Conservation (phyloP, 2,888 invertebrate genomes). For the Notodromas monacha region DNA sequence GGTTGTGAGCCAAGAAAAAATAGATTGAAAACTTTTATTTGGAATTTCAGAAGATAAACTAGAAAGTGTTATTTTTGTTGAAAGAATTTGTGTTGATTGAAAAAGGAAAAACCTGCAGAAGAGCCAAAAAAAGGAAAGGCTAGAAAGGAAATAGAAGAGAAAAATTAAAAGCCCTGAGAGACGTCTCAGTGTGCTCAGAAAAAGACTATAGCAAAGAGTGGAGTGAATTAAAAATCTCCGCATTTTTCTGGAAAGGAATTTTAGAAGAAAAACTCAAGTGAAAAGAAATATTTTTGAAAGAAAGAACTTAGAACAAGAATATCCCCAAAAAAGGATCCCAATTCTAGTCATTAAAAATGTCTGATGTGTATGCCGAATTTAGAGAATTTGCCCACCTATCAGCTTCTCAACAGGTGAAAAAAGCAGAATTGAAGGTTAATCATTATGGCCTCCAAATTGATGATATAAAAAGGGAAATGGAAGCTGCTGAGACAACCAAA, state of each 20-base stretch:
- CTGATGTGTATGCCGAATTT: conserved; percentile 4
- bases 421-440: conserved; percentile 2
- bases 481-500: conserved; percentile 4
- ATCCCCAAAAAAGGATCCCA: conserved; percentile 4
- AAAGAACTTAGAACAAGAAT: conserved; percentile 2
- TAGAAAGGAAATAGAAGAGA: conserved; percentile 4
- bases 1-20: conserved; percentile 1
- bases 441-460: conserved; percentile 1
- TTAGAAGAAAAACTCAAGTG: conserved; percentile 4
- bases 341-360: conserved; percentile 4
- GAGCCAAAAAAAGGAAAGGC: conserved; percentile 4
- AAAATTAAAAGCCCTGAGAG: background rate
- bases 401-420: conserved; percentile 4
- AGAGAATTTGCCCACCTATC: conserved; percentile 1
- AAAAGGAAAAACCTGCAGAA: conserved; percentile 4
- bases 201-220: conserved; percentile 4
- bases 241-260: conserved; percentile 1
- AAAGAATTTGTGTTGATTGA: conserved; percentile 1
- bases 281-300: conserved; percentile 4
- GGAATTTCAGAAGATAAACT: conserved; percentile 1
- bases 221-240: conserved; percentile 4
- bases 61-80: conserved; percentile 4
- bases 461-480: conserved; percentile 2
- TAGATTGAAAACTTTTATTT: background rate
- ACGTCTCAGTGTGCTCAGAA: conserved; percentile 1